phyloP scores from a whole-genome alignment of 2,797 vertebrate species.

The Gymnothorax reevesii region DNA sequence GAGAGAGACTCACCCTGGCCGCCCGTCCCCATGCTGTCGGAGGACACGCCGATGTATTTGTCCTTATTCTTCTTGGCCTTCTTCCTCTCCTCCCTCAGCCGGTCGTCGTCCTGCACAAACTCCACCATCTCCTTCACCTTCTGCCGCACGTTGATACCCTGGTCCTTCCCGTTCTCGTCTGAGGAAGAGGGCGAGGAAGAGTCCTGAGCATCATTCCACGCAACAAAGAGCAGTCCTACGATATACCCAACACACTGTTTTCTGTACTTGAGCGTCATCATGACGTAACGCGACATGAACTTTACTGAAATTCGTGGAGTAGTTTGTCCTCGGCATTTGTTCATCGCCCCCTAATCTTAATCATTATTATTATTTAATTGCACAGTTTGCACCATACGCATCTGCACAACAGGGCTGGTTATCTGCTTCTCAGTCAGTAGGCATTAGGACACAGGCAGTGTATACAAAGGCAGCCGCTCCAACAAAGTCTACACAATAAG shows the following conservation, averaged over 20 bases:
- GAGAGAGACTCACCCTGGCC: constrained; percentile 82
- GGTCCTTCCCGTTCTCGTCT: constrained; percentile 98
- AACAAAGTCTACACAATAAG: too few relatives aligned
- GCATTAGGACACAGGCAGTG: too few relatives aligned
- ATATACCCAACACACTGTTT: too few relatives aligned
- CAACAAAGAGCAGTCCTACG: not conserved
- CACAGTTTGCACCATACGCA: not conserved
- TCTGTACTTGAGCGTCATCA: too few relatives aligned
- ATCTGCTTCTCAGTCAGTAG: not conserved
- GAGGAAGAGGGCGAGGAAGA: not conserved
- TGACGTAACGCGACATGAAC: too few relatives aligned
- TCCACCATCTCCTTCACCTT: constrained; percentile 97
- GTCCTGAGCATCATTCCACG: not conserved
- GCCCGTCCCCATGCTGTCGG: constrained; percentile 86
- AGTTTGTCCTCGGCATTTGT: too few relatives aligned
- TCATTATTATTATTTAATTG: not conserved
- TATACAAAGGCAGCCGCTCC: too few relatives aligned
- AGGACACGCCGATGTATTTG: constrained; percentile 95
- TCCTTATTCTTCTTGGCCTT: constrained; percentile 98
- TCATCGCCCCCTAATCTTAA: not conserved
- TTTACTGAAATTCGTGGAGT: not conserved
- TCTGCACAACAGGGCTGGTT: not conserved
- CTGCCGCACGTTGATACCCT: constrained; percentile 96
- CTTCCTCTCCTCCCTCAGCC: constrained; percentile 95
- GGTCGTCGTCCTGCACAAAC: constrained; percentile 92